phyloP scores from a whole-genome alignment of 2,888 invertebrate species.

The Cosmopolites sordidus region DNA sequence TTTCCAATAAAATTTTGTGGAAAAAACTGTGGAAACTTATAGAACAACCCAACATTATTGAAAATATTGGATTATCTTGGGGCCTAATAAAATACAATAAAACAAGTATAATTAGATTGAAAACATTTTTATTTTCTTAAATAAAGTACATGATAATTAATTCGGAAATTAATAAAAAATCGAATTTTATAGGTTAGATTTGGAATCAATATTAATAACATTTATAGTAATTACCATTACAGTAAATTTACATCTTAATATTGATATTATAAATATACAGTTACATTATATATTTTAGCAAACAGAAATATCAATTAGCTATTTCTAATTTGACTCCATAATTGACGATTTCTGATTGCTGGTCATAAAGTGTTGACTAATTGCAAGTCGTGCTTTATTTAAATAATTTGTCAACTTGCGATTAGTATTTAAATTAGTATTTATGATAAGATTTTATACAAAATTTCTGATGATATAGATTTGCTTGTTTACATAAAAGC shows the following conservation, averaged over 20 bases:
- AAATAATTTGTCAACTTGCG: not conserved
- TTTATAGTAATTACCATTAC: constrained; percentile 25
- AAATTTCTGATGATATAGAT: not conserved
- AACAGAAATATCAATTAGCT: not conserved
- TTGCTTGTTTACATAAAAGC: not conserved
- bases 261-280: constrained; percentile 25
- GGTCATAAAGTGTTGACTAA: not conserved
- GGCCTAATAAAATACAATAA: constrained; percentile 6
- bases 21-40: too few relatives aligned
- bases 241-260: constrained; percentile 25
- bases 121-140: constrained; percentile 37
- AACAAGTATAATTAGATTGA: constrained; percentile 14
- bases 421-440: not conserved
- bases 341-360: not conserved
- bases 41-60: too few relatives aligned
- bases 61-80: too few relatives aligned
- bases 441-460: not conserved
- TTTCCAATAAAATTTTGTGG: too few relatives aligned
- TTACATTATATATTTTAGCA: constrained; percentile 2
- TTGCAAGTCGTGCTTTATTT: not conserved
- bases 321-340: not conserved
- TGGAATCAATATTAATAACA: constrained; percentile 26
- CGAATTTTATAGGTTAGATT: constrained; percentile 22
- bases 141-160: constrained; percentile 41
- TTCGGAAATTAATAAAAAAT: constrained; percentile 17